Conservation (phyloP, 2,797 vertebrate species). For the Coilia nasus region DNA sequence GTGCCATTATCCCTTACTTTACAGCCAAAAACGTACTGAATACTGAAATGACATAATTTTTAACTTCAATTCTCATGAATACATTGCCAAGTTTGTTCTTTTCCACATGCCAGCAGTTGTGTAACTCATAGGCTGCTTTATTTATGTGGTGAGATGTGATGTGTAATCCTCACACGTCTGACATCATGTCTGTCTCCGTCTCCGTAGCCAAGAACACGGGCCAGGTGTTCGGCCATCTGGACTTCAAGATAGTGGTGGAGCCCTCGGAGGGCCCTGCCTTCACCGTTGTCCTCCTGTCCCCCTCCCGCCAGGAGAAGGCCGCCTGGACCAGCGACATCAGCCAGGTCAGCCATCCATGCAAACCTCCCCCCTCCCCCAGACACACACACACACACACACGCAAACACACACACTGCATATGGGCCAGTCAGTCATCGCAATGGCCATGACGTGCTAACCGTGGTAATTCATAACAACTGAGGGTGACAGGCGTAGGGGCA, state of each 20-base stretch:
- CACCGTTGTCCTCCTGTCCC: constrained; percentile 91
- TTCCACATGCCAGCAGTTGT: background rate
- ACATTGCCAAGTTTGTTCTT: background rate
- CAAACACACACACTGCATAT: constrained; percentile 34
- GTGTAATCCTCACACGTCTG: background rate
- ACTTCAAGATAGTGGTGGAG: constrained; percentile 95
- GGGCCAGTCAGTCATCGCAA: background rate
- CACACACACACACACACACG: constrained; percentile 35
- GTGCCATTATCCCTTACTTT: too few species aligned
- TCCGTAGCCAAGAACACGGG: constrained; percentile 84
- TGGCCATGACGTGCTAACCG: background rate
- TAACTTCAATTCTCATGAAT: background rate
- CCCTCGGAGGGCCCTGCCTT: constrained; percentile 84
- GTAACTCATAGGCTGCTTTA: background rate
- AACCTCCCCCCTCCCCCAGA: background rate
- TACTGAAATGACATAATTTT: background rate
- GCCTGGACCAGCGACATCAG: constrained; percentile 98
- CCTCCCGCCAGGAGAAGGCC: constrained; percentile 95
- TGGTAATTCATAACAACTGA: background rate
- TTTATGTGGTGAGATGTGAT: too few species aligned
- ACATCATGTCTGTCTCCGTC: background rate
- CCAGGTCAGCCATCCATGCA: constrained; percentile 78
- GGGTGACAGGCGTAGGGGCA: too few species aligned
- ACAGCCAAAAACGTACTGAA: background rate
- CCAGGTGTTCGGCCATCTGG: constrained; percentile 93